Conservation (phyloP, 2,113 vertebrate genomes). For the Pygoscelis adeliae region DNA sequence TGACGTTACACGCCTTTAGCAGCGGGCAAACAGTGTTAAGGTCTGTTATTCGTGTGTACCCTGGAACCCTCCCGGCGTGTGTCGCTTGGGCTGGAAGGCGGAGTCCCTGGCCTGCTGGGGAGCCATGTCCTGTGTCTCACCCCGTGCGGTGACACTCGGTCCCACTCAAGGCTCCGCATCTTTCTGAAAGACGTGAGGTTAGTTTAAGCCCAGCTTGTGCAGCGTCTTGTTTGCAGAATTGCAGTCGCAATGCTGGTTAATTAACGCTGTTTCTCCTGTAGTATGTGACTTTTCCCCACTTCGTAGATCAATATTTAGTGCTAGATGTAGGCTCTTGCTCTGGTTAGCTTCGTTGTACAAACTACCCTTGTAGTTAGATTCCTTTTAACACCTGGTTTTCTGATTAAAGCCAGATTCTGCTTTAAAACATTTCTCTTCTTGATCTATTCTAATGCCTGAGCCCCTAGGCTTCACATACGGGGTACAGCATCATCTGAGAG, state of each 20-base stretch:
- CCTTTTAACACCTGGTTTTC: not conserved
- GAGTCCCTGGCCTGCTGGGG: not conserved
- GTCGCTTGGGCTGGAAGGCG: not conserved
- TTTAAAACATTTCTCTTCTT: not conserved
- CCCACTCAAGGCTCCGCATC: not conserved
- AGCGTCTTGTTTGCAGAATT: not conserved
- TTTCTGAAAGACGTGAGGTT: not conserved
- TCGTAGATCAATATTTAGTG: fast-evolving
- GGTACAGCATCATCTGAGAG: not conserved
- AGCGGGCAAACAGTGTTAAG: fast-evolving
- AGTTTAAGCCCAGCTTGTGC: not conserved
- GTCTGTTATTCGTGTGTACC: no score
- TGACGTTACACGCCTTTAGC: fast-evolving
- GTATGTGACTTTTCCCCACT: not conserved
- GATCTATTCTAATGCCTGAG: not conserved
- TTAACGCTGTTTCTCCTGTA: not conserved
- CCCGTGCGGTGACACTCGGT: fast-evolving
- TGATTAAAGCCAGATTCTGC: not conserved
- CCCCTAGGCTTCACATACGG: fast-evolving
- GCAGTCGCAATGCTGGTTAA: not conserved
- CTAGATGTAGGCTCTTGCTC: not conserved
- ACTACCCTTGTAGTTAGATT: not conserved
- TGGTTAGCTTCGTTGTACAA: not conserved
- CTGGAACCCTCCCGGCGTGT: not conserved
- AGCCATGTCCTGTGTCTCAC: not conserved